Conservation (phyloP, 2,113 vertebrate genomes). For the Microcebus tavaratra region DNA sequence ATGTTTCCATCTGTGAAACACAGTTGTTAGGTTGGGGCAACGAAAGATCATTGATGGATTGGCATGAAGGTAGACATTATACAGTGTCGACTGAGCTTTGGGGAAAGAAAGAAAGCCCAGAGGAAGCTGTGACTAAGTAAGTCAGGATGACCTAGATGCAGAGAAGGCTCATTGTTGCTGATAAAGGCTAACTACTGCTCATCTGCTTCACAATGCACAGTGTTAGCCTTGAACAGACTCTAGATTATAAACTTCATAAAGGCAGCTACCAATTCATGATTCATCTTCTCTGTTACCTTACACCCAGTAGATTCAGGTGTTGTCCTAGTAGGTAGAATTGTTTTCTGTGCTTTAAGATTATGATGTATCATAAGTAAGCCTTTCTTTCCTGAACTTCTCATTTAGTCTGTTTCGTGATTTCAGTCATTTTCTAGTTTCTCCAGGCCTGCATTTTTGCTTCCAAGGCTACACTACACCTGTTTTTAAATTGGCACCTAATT, state of each 20-base stretch:
- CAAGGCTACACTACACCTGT: neutral
- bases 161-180: neutral
- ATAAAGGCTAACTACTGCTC: too few relatives aligned
- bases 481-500: neutral
- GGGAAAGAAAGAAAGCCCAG: neutral
- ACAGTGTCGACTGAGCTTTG: neutral
- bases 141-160: neutral
- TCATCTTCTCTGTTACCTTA: neutral
- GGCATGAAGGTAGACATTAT: neutral
- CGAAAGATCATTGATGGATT: neutral
- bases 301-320: neutral
- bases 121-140: neutral
- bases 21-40: too few relatives aligned
- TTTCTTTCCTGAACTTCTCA: neutral
- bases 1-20: neutral
- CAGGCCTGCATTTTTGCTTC: neutral
- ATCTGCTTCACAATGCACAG: neutral
- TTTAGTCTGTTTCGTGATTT: neutral
- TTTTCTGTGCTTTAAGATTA: neutral
- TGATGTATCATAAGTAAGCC: neutral
- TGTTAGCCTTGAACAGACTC: neutral
- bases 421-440: neutral
- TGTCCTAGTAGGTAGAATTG: neutral
- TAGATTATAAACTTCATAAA: neutral
- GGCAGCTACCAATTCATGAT: neutral